Evolutionary conservation across 30 jellyfish, hydroid and myxozoan genomes (phyloP).

Genomic region (Cassiopea andromeda): DNA sequence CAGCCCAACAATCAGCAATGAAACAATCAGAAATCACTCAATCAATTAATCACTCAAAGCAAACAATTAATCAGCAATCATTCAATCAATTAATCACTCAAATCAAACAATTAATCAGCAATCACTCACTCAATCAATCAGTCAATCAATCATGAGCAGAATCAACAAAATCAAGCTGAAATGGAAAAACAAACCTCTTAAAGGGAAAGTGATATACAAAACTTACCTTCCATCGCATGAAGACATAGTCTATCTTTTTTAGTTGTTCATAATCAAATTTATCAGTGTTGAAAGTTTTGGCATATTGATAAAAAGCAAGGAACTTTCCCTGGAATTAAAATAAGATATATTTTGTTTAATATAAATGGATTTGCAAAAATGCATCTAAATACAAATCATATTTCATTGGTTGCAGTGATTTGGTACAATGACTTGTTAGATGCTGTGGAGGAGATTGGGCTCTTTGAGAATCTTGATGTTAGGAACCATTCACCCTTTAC

Average conservation of each 20-base stretch:
- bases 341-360: background rate
- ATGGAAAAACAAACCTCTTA: background rate
- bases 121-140: background rate
- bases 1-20: too few species aligned
- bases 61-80: background rate
- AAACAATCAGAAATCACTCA: background rate
- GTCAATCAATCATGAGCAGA: background rate
- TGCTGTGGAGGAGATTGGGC: too few species aligned
- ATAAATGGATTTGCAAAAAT: too few species aligned
- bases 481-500: too few species aligned
- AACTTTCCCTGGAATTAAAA: constrained; percentile 82
- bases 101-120: background rate
- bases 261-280: constrained; percentile 89
- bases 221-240: constrained; percentile 99
- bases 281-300: constrained; percentile 92
- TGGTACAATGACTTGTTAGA: too few species aligned
- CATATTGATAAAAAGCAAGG: constrained; percentile 87
- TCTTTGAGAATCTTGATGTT: too few species aligned
- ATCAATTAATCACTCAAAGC: background rate
- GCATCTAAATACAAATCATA: background rate
- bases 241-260: constrained; percentile 84
- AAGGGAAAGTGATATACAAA: background rate
- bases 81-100: background rate
- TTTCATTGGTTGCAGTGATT: too few species aligned
- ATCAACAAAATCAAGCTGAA: background rate